A percentile compares a stretch with the other conserved stretches of the same genome.
Conservation (phyloP, 2,113 vertebrate genomes). For the Rafetus swinhoei region DNA sequence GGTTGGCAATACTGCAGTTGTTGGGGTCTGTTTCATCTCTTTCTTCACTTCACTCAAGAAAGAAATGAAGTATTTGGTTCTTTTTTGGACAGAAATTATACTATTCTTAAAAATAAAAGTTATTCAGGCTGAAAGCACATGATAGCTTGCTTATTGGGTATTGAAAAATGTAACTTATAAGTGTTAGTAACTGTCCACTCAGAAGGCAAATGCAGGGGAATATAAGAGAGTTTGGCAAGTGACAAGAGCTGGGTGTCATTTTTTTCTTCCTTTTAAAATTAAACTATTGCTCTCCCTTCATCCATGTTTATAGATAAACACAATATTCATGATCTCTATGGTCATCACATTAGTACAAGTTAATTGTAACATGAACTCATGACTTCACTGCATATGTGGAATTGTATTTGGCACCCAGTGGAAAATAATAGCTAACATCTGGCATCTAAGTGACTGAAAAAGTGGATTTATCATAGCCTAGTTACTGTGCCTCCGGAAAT, state of each 20-base stretch:
- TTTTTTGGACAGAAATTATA: neutral
- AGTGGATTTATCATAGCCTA: neutral
- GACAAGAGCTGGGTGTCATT: neutral
- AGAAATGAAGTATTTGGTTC: neutral
- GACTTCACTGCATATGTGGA: too few relatives aligned
- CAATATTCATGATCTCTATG: neutral
- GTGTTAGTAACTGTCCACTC: neutral
- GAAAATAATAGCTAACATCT: neutral
- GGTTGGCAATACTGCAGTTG: fast-evolving
- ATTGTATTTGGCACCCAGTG: neutral
- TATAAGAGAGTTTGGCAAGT: neutral
- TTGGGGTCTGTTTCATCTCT: neutral
- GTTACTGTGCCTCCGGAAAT: neutral
- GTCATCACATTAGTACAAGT: neutral
- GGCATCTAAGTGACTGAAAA: neutral
- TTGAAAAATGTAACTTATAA: neutral
- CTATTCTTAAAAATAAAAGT: neutral
- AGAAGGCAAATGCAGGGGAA: neutral
- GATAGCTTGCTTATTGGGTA: neutral
- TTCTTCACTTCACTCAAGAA: neutral
- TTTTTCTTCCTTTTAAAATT: neutral
- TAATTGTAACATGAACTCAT: neutral
- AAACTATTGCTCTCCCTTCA: neutral
- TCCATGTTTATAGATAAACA: neutral
- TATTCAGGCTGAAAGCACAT: neutral